Base-by-base conservation (phyloP, 1,140 invertebrate genomes). In the Aphaenogaster rudis region DNA sequence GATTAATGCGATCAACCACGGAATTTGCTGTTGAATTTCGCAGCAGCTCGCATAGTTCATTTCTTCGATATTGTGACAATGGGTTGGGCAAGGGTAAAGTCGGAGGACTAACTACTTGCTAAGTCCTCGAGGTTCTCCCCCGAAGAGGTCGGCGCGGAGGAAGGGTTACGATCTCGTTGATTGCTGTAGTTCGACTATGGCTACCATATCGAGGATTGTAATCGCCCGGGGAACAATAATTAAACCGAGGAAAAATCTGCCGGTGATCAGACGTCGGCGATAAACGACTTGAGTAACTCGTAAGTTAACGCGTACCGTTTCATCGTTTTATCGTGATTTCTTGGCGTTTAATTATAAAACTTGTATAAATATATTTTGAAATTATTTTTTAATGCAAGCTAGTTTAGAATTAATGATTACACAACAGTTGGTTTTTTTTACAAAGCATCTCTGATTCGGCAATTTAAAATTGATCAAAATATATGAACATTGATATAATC, bases 121-220 rank as follows among this genome's bases (percentile, higher is more conserved):
- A 93, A 93, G 92, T 93, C 88, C 92, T 93, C 91, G 89, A 93
- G 91, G 88, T 92, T 93, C 88, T 80, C 78, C 72, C 63, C 66
- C 57, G 48, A 88, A 71, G 69, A 77, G 67, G 42, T 59, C 13
- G 52, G 45, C 36, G 21, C 21, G 8, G 64, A 88, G 76, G 59
- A 92, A 87, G 86, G 90, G 91, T 92, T 93, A 91, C 91, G 91
- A 93, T 88, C 91, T 90, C 88, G 89, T 93, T 93, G 91, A 93
- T 93, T 92, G 91, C 89, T 91, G 69, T 92, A 92, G 92, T 89
- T 91, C 86, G 86, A 88, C 82, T 86, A 86, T 52, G 78, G 39
- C 72, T 78, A 74, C 61, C 63, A 67, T 92, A 88, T 89, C 86
- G 90, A 92, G 86, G 59, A 84, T 77, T 77, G 84, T 82, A 89